Evolutionary conservation across 2,888 invertebrate genomes (phyloP).

Genomic region (Drosophila helvetica): DNA sequence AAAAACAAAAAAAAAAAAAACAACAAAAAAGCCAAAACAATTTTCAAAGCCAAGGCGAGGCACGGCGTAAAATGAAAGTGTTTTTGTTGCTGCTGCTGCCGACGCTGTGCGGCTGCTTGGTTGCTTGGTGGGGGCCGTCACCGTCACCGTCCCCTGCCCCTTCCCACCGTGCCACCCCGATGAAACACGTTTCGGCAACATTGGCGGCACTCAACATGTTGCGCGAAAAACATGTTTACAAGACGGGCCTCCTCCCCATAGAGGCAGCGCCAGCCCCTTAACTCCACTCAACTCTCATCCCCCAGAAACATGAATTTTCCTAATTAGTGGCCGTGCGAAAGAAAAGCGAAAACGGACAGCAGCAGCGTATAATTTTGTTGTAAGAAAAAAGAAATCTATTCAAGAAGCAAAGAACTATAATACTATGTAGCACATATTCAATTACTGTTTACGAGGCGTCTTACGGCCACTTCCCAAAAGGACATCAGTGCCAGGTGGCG

Average conservation of each 20-base stretch:
- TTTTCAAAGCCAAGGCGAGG: slow-evolving; percentile 66
- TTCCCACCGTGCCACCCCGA: neutral
- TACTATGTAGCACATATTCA: too few relatives aligned
- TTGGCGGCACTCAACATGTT: slow-evolving; percentile 27
- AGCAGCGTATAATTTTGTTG: neutral
- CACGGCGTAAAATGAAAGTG: slow-evolving; percentile 67
- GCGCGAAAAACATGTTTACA: slow-evolving; percentile 40
- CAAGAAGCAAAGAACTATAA: neutral
- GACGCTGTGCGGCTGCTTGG: neutral
- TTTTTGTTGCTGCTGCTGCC: slow-evolving; percentile 57
- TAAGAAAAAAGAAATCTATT: neutral
- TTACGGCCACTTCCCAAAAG: too few relatives aligned
- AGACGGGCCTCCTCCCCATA: neutral
- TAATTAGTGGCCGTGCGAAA: slow-evolving; percentile 72
- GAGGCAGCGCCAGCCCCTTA: neutral
- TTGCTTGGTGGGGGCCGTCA: neutral
- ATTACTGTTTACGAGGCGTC: too few relatives aligned
- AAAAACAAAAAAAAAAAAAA: slow-evolving; percentile 57
- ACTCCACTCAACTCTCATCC: slow-evolving; percentile 2
- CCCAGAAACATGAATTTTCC: slow-evolving; percentile 53
- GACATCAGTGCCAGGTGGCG: too few relatives aligned
- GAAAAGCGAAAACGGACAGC: slow-evolving; percentile 65
- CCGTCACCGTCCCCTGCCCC: neutral
- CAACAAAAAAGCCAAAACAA: slow-evolving; percentile 31
- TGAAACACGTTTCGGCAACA: slow-evolving; percentile 60